Conservation (phyloP, 2,797 vertebrate species). For the Crossoptilon crossoptilon region DNA sequence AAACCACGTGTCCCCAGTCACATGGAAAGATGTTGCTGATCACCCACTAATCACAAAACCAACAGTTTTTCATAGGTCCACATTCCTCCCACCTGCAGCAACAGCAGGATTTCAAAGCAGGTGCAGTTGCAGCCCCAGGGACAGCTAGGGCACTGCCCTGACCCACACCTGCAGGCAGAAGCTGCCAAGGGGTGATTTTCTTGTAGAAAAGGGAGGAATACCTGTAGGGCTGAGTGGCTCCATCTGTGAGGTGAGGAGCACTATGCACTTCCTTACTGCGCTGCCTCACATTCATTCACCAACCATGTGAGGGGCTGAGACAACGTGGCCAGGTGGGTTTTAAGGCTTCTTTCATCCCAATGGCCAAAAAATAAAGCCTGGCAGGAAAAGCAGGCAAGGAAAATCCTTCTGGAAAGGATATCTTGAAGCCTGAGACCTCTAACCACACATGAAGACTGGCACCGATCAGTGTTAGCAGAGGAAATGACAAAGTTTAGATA, state of each 20-base stretch:
- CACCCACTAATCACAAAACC: not conserved
- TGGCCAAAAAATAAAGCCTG: not conserved
- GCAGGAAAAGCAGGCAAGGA: not conserved
- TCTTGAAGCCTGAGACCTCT: not conserved
- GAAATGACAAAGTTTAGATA: not conserved
- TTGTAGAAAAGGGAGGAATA: not conserved
- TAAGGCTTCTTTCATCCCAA: not conserved
- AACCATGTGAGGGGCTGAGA: accelerated
- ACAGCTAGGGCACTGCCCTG: not conserved
- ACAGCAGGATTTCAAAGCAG: not conserved
- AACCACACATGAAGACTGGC: not conserved
- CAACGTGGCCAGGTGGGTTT: not conserved
- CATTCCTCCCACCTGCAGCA: not conserved
- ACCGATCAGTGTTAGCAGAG: not conserved
- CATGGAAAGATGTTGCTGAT: not conserved
- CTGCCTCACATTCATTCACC: not conserved
- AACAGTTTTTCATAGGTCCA: not conserved
- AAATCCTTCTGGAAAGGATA: not conserved
- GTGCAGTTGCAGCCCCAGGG: accelerated
- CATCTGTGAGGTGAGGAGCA: not conserved
- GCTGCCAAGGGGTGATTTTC: not conserved
- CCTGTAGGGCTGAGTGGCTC: not conserved
- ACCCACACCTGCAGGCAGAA: not conserved
- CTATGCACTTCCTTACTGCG: not conserved
- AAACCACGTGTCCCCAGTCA: not conserved